A percentile compares a stretch with the other conserved stretches of the same genome.
phyloP scores from a whole-genome alignment of 1,140 invertebrate genomes.

The Caenorhabditis inopinata region DNA sequence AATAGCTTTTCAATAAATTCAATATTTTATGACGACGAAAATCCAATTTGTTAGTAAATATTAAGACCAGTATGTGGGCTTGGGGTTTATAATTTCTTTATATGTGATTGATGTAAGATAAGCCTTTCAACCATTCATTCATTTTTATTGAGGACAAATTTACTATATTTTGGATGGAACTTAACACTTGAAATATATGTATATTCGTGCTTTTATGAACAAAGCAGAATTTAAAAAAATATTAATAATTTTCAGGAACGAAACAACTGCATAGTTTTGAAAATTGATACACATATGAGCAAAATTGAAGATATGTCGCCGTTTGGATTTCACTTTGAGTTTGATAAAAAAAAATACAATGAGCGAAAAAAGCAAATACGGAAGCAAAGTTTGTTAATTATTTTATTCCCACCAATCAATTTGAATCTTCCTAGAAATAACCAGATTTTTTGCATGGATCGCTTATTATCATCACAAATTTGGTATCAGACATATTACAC shows the following conservation, averaged over 20 bases:
- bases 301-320: slow-evolving; percentile 40
- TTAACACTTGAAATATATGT: too few species aligned
- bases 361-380: slow-evolving; percentile 26
- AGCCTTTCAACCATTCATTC: too few species aligned
- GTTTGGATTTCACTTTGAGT: slow-evolving; percentile 47
- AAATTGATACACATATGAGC: slow-evolving; percentile 44
- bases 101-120: too few species aligned
- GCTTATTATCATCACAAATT: slow-evolving; percentile 46
- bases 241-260: slow-evolving; percentile 36
- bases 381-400: slow-evolving; percentile 16
- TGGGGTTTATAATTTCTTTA: too few species aligned
- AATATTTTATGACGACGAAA: too few species aligned
- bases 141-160: too few species aligned
- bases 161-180: too few species aligned
- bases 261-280: slow-evolving; percentile 41
- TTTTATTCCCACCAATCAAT: neutral
- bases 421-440: slow-evolving; percentile 20
- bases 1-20: too few species aligned
- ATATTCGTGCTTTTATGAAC: too few species aligned
- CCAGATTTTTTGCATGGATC: slow-evolving; percentile 31
- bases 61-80: too few species aligned
- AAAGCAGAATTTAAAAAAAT: too few species aligned
- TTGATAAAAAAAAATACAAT: slow-evolving; percentile 39
- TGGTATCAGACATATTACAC: slow-evolving; percentile 37
- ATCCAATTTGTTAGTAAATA: too few species aligned